Evolutionary conservation across 2,113 vertebrate species (phyloP).

Genomic region (Regulus satrapa): DNA sequence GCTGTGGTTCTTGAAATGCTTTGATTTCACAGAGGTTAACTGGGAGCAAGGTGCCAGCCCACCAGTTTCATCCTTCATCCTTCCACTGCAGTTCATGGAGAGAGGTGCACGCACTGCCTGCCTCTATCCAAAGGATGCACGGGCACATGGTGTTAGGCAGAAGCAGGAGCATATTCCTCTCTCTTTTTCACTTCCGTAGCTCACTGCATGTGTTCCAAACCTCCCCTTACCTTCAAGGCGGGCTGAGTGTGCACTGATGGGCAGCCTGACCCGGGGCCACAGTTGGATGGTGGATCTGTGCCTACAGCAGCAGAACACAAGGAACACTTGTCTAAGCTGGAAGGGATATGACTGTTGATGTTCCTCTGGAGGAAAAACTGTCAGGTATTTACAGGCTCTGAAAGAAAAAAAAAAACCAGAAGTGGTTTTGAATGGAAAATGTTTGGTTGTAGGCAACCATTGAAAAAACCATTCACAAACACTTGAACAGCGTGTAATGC

Average conservation of each 20-base stretch:
- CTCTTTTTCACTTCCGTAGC: not conserved
- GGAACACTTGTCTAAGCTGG: not conserved
- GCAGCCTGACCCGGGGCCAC: not conserved
- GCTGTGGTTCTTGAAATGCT: not conserved
- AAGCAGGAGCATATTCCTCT: not conserved
- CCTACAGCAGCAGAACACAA: not conserved
- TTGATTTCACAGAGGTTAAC: not conserved
- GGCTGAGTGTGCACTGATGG: not conserved
- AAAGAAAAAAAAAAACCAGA: not conserved
- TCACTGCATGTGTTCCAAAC: rapidly evolving
- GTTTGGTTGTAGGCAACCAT: not conserved
- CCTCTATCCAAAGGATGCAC: too few species aligned
- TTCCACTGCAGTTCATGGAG: rapidly evolving
- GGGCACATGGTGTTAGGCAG: not conserved
- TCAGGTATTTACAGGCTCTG: not conserved
- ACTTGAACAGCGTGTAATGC: not conserved
- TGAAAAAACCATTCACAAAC: not conserved
- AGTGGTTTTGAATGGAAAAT: not conserved
- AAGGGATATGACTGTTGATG: not conserved
- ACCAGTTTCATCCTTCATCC: not conserved
- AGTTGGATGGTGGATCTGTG: rapidly evolving
- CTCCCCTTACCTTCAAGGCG: rapidly evolving
- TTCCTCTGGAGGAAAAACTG: not conserved
- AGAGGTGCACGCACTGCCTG: rapidly evolving
- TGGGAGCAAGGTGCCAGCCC: not conserved